Percentiles rank a stretch among this genome's conserved stretches.
Conservation (phyloP, 2,797 vertebrate genomes). For the Sebastes steindachneri region DNA sequence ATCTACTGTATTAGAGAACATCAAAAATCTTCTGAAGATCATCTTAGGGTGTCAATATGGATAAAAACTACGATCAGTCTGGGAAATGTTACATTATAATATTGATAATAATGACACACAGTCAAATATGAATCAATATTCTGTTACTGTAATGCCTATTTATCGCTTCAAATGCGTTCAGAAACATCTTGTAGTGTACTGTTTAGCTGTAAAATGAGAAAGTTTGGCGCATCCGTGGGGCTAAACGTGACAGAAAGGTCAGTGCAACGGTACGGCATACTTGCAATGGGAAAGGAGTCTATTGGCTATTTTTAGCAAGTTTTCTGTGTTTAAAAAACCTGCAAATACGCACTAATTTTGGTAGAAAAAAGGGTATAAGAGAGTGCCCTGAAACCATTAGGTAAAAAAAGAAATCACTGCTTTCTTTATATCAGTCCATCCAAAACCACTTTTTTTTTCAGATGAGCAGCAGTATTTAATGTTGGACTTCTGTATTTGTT, state of each 20-base stretch:
- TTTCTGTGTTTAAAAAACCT: neutral
- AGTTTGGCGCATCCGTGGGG: no score
- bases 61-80: neutral
- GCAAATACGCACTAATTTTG: fast-evolving
- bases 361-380: neutral
- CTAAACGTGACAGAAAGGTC: no score
- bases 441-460: neutral
- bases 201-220: no score
- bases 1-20: neutral
- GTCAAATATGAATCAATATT: no score
- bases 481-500: neutral
- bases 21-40: neutral
- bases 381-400: neutral
- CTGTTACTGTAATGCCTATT: no score
- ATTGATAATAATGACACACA: neutral
- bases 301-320: neutral
- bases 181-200: no score
- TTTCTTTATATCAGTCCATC: neutral
- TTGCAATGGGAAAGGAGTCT: neutral
- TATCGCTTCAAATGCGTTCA: fast-evolving
- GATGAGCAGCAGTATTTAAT: neutral
- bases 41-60: neutral
- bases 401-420: neutral
- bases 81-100: neutral
- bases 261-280: neutral